Evolutionary conservation across 1,140 invertebrate genomes (phyloP).

Genomic region (Heliconius eleuchia): DNA sequence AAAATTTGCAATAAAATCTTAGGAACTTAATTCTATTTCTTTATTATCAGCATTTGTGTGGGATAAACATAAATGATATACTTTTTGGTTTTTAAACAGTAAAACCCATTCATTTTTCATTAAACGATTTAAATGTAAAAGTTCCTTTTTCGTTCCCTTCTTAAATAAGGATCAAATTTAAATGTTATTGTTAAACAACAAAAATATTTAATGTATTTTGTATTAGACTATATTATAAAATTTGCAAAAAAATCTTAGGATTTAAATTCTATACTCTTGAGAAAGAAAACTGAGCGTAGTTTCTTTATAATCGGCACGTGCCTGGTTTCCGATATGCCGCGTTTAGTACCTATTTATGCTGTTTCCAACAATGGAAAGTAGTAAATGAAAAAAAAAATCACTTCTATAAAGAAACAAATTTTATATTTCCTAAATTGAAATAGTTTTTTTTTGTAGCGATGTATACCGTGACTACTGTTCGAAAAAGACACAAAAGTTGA

Average conservation of each 20-base stretch:
- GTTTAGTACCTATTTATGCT: conserved; percentile 19
- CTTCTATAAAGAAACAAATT: background rate
- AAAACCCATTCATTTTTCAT: no score
- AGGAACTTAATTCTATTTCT: no score
- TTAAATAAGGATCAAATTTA: no score
- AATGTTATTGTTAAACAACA: background rate
- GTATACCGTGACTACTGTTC: no score
- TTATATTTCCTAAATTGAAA: background rate
- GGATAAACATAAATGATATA: no score
- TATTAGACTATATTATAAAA: background rate
- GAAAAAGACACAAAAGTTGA: no score
- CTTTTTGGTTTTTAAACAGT: no score
- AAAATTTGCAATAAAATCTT: no score
- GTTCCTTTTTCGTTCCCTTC: no score
- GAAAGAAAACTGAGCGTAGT: conserved; percentile 13
- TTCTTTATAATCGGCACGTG: conserved; percentile 19
- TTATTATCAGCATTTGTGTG: background rate
- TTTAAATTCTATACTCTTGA: background rate
- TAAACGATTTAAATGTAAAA: no score
- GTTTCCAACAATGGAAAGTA: conserved; percentile 17
- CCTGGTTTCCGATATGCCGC: conserved; percentile 10
- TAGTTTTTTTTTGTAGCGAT: background rate
- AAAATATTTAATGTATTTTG: background rate
- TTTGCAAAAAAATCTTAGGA: background rate
- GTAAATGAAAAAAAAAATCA: conserved; percentile 21